Evolutionary conservation across 2,888 invertebrate species (phyloP).

Genomic region (Omphaloscelis lunosa): DNA sequence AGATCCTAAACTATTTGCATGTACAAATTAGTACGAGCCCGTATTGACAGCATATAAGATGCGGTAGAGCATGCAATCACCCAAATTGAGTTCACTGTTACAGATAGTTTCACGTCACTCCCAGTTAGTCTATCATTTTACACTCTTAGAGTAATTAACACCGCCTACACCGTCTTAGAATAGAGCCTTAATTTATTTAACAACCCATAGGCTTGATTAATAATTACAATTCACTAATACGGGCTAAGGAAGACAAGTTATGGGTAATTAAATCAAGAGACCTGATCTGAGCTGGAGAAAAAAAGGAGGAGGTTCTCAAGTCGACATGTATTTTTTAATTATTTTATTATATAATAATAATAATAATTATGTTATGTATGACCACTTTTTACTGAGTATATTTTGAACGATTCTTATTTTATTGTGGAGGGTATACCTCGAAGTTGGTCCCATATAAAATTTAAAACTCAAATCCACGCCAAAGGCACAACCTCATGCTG

Average conservation of each 20-base stretch:
- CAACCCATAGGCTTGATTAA: conserved; percentile 29
- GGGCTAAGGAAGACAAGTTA: neutral
- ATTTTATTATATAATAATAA: no score
- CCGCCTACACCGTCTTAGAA: conserved; percentile 12
- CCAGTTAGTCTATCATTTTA: conserved; percentile 53
- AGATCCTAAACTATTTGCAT: conserved; percentile 3
- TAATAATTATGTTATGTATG: no score
- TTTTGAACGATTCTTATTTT: no score
- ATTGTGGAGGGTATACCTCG: no score
- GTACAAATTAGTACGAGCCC: conserved; percentile 31
- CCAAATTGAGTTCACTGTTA: conserved; percentile 50
- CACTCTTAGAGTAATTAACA: conserved; percentile 51
- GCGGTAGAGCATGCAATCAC: conserved; percentile 50
- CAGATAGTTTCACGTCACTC: conserved; percentile 44
- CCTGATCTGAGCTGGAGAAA: neutral
- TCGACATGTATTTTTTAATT: no score
- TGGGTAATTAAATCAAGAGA: conserved; percentile 16
- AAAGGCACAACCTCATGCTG: no score
- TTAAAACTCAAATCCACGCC: no score
- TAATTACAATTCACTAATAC: conserved; percentile 20
- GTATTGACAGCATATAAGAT: conserved; percentile 43
- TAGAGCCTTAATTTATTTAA: conserved; percentile 34
- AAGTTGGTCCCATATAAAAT: no score
- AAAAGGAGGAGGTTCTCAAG: no score
- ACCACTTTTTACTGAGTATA: no score